phyloP scores from a whole-genome alignment of 92 coral and sea anemone genomes.

The Blastomussa wellsi region DNA sequence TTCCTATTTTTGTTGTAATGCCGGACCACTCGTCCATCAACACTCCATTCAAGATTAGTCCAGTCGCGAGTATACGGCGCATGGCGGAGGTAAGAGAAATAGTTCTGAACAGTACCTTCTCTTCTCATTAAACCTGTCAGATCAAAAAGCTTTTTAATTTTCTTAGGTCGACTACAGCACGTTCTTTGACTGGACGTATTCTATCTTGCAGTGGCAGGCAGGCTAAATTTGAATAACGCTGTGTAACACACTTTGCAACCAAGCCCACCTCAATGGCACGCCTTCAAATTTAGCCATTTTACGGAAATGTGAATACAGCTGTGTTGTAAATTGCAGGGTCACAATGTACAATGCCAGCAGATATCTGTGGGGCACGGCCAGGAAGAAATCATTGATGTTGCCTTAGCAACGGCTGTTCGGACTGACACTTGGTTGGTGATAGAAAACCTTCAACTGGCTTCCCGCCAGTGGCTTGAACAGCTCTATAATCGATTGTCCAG shows the following conservation, averaged over 20 bases:
- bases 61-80: slow-evolving; percentile 66
- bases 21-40: slow-evolving; percentile 66
- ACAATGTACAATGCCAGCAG: slow-evolving; percentile 74
- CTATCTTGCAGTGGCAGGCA: too few species aligned
- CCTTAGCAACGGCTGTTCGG: slow-evolving; percentile 93
- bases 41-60: slow-evolving; percentile 56
- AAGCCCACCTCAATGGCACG: not conserved
- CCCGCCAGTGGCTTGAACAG: slow-evolving; percentile 82
- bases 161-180: not conserved
- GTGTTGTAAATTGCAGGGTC: slow-evolving; percentile 56
- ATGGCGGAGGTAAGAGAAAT: slow-evolving; percentile 75
- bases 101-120: not conserved
- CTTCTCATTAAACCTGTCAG: not conserved
- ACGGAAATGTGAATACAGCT: not conserved
- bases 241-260: not conserved
- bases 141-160: not conserved
- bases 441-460: slow-evolving; percentile 89
- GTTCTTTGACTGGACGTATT: not conserved
- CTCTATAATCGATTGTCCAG: slow-evolving; percentile 88
- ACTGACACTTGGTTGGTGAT: slow-evolving; percentile 94
- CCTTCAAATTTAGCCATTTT: not conserved
- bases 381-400: slow-evolving; percentile 86
- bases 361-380: slow-evolving; percentile 90
- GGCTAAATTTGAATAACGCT: not conserved
- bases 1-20: slow-evolving; percentile 78